Evolutionary conservation across 2,797 vertebrate species (phyloP), one percentile per base, ranked within the genome.

Genomic region (Siniperca obscura): DNA sequence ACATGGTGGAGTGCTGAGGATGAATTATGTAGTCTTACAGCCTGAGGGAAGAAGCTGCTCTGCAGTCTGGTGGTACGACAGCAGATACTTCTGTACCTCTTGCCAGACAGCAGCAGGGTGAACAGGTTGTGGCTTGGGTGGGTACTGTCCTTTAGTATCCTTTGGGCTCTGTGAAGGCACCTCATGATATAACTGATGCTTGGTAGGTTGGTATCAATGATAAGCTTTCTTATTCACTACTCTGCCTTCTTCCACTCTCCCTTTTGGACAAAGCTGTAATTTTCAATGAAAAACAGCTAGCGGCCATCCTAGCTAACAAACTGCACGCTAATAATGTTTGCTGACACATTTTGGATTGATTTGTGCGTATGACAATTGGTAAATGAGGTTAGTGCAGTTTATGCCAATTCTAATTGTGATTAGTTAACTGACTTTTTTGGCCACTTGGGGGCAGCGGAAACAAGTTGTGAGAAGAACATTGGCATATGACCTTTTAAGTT

Each of bases 261-360:
- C 11, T 38, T 14, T 44, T 44, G 65, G 65, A 70, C 21, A 36
- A 36, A 48, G 16, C 21, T 71, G 22, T 42, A 12, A 36, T 61
- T 60, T 65, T 72, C 22, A 56, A 36, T 65, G 25, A 42, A 40
- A 77, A 74, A 48, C 50, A 50, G n/a, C n/a, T 25, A 46, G 22
- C 1, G 19, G 8, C 7, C 27, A 5, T 44, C 14, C 13, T 19
- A 34, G 22, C 21, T 30, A 46, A 38, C 22, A 56, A 69, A 52
- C 6, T 21, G 7, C 27, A 76, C 44, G 25, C 30, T 59, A 27
- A 59, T 57, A 42, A 59, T 50, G n/a, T 60, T 68, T 38, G 19
- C 21, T 25, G 34, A 30, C 42, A 72, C 13, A 36, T 36, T 36
- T 22, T 61, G 44, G 44, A 73, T 11, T 61, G 3, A 34, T 3